Evolutionary conservation across 2,888 invertebrate genomes (phyloP).

Genomic region (Drosophila nigricruria): DNA sequence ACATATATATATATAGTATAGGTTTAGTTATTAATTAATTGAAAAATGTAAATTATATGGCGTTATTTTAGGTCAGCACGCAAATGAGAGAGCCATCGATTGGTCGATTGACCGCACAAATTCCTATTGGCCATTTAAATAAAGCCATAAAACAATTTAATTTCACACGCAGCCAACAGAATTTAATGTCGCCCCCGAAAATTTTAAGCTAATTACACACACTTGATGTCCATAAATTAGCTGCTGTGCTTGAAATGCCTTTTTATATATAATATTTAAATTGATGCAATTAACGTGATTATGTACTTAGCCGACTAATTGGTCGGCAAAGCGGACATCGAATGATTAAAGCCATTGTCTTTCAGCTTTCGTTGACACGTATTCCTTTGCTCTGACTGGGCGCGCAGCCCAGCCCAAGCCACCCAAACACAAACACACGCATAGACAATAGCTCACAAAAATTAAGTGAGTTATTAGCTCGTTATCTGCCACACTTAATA

Average conservation of each 20-base stretch:
- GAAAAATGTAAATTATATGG: conserved; percentile 18
- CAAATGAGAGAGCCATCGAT: conserved; percentile 26
- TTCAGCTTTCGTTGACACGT: neutral
- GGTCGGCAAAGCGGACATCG: conserved; percentile 11
- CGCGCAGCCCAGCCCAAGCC: no score
- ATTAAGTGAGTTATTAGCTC: conserved; percentile 78
- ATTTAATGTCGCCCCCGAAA: conserved; percentile 47
- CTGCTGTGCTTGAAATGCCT: conserved; percentile 18
- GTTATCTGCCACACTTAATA: conserved; percentile 75
- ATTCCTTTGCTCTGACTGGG: neutral
- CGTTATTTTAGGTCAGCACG: conserved; percentile 41
- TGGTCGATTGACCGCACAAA: conserved; percentile 30
- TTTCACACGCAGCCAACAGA: conserved; percentile 59
- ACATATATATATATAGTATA: neutral
- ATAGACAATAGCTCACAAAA: conserved; percentile 33
- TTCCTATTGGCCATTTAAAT: conserved; percentile 43
- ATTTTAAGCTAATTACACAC: conserved; percentile 51
- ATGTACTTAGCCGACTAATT: conserved; percentile 29
- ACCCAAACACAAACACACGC: neutral
- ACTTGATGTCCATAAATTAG: conserved; percentile 9
- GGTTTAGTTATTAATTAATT: conserved; percentile 28
- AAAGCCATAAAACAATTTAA: conserved; percentile 31
- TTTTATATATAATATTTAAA: conserved; percentile 47
- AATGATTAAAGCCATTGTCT: neutral
- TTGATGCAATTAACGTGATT: conserved; percentile 49